Conservation (phyloP, 2,113 vertebrate genomes). For the Setophaga coronata region DNA sequence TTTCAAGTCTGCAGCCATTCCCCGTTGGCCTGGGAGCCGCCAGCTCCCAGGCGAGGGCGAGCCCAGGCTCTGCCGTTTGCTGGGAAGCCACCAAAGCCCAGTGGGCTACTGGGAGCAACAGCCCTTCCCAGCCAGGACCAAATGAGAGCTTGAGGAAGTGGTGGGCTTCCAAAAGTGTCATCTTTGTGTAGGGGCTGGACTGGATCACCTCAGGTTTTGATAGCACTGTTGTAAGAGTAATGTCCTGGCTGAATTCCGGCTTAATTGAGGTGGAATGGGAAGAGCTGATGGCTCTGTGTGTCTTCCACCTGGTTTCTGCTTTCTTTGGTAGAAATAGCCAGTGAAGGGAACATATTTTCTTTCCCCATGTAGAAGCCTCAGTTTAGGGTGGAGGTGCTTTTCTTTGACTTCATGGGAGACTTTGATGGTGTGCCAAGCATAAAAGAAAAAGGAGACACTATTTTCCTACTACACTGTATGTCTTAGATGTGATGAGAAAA, state of each 20-base stretch:
- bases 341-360: neutral
- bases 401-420: slow-evolving; percentile 17
- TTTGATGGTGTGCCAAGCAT: slow-evolving; percentile 43
- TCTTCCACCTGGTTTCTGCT: slow-evolving; percentile 10
- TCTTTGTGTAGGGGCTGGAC: neutral
- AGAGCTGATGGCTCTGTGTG: neutral
- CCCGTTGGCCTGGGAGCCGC: slow-evolving; percentile 41
- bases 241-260: neutral
- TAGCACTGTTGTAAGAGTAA: neutral
- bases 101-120: neutral
- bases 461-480: slow-evolving; percentile 19
- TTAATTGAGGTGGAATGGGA: neutral
- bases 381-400: slow-evolving; percentile 46
- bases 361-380: neutral
- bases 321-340: neutral
- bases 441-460: neutral
- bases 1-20: slow-evolving; percentile 63
- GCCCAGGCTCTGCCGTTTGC: neutral
- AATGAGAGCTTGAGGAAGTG: neutral
- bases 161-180: neutral
- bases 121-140: neutral
- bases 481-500: slow-evolving; percentile 50
- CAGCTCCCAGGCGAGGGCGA: neutral
- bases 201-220: neutral
- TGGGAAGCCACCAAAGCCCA: neutral